Conservation (phyloP, 2,113 vertebrate genomes). For the Aix galericulata region DNA sequence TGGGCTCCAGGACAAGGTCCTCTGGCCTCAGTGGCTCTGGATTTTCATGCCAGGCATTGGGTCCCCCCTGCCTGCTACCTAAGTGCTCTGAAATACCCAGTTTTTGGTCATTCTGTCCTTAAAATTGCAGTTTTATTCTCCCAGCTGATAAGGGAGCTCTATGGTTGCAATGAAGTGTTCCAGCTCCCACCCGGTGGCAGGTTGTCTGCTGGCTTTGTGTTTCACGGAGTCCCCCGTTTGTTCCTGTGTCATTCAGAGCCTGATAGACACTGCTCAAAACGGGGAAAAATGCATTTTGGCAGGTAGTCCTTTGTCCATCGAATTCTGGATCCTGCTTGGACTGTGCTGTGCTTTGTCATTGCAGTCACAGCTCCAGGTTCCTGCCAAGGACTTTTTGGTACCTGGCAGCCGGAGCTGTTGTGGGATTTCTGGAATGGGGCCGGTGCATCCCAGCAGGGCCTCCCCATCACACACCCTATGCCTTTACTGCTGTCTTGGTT, state of each 20-base stretch:
- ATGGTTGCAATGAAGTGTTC: too few relatives aligned
- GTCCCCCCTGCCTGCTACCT: neutral
- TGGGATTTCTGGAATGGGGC: neutral
- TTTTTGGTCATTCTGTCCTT: neutral
- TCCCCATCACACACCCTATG: neutral
- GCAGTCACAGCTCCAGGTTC: neutral
- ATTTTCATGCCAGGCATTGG: neutral
- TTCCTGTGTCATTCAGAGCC: neutral
- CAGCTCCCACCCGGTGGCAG: neutral
- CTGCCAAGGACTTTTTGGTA: accelerated
- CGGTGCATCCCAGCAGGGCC: neutral
- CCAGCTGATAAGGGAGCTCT: accelerated
- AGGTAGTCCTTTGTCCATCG: neutral
- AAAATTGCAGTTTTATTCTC: too few relatives aligned
- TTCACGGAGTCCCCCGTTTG: accelerated
- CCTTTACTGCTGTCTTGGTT: neutral
- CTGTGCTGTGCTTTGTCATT: neutral
- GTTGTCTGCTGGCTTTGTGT: too few relatives aligned
- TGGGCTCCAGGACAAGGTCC: neutral
- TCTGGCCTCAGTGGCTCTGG: neutral
- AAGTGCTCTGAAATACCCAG: accelerated
- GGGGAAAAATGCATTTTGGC: neutral
- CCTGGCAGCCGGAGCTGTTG: neutral
- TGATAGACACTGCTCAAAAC: neutral
- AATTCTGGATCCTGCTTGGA: neutral